Percentiles rank a stretch among this genome's conserved stretches.
These are phyloP conservation scores for Eptesicus fuscus DNA, from an alignment of 2,113 vertebrate species.

Conservation along the genomic window DNA sequence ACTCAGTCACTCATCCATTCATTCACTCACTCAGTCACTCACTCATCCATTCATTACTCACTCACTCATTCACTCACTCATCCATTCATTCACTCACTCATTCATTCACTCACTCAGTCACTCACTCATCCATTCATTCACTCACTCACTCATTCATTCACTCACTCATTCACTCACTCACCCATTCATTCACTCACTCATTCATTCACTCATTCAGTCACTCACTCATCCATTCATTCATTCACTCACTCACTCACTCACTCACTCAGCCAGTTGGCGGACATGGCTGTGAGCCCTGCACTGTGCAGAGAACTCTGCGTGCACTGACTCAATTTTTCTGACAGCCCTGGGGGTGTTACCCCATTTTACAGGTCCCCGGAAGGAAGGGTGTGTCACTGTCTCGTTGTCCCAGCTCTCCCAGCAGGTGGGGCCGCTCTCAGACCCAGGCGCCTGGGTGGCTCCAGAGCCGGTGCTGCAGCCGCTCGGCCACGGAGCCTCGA, in stretches of 20 bases:
- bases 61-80: fast-evolving
- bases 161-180: fast-evolving
- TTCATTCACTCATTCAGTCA: no score
- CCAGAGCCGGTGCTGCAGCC: neutral
- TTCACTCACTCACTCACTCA: no score
- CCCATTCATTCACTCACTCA: fast-evolving
- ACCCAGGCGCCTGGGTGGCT: neutral
- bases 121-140: no score
- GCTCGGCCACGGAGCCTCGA: fast-evolving
- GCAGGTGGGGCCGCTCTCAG: neutral
- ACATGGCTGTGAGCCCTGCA: fast-evolving
- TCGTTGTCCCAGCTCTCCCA: neutral
- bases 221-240: no score
- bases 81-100: no score
- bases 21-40: no score
- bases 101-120: no score
- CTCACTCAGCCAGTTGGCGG: neutral
- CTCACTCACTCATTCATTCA: no score
- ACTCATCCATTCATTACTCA: no score
- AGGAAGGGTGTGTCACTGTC: neutral
- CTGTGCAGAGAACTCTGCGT: fast-evolving
- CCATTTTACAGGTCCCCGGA: neutral
- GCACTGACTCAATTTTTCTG: fast-evolving
- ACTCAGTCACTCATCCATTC: no score
- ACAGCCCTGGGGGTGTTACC: fast-evolving